Base-by-base conservation (phyloP, 1,140 invertebrate species). In the Drosophila simulans region DNA sequence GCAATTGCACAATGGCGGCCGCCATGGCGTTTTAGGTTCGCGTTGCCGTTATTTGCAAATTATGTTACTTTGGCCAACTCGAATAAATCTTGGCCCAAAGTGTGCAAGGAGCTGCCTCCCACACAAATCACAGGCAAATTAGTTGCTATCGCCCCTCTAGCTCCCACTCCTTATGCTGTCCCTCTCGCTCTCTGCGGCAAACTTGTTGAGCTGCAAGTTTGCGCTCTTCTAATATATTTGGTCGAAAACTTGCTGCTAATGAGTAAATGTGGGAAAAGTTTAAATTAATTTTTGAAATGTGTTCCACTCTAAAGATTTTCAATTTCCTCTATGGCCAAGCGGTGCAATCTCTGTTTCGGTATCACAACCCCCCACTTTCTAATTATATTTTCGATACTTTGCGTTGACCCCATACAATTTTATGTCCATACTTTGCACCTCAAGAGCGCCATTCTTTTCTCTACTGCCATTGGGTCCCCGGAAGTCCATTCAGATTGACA, bases 261-360 rank as follows among this genome's bases (percentile, higher is more conserved):
- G 83, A 89, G 84, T 88, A 88, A 88, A 88, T 89, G 83, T 88
- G 79, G 83, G 59, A 52, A 88, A 88, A 88, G 83, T 88, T 88
- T 83, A 88, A 88, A 88, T 88, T 88, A 89, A 88, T 80, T 83
- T 88, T 75, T 72, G 37, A 79, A 89, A 83, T 79, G 71, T 83
- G 71, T 76, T 76, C 46, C 65, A 62, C 49, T 54, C 48, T 62
- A 27, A 64, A 76, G 48, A 78, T 69, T 78, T 81, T 70, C 65
- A 74, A 86, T 85, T 86, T 86, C 68, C 77, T 70, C 63, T 43
- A 63, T 35, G 56, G 37, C 54, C 48, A 34, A 22, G 42, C 22
- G 13, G 22, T 20, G 46, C 37, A 35, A 58, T 58, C 31, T 48
- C 31, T 25, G 20, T n/a, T n/a, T 22, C 13, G 5, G 20, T 34